phyloP scores from a whole-genome alignment of 2,888 invertebrate genomes.

The Catocala sponsa region DNA sequence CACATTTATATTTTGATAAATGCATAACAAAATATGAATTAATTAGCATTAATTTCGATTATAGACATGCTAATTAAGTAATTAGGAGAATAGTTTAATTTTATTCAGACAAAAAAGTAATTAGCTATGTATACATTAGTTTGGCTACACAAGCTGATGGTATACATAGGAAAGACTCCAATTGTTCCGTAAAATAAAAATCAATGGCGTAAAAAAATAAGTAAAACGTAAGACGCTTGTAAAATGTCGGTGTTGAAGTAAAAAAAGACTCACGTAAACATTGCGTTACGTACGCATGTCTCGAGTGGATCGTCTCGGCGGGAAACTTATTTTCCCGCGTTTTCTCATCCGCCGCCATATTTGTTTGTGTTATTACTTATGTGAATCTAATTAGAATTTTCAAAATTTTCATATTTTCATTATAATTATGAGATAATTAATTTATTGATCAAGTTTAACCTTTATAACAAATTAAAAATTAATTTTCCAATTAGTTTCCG shows the following conservation, averaged over 20 bases:
- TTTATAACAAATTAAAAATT: no score
- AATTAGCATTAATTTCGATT: slow-evolving; percentile 40
- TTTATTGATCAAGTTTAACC: neutral
- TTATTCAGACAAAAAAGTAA: slow-evolving; percentile 7
- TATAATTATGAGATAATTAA: neutral
- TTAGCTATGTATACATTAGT: slow-evolving; percentile 9
- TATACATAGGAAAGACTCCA: slow-evolving; percentile 14
- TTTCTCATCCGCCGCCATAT: slow-evolving; percentile 71
- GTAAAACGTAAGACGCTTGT: slow-evolving; percentile 45
- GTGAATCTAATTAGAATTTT: slow-evolving; percentile 72
- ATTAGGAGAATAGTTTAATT: slow-evolving; percentile 21
- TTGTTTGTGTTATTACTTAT: slow-evolving; percentile 66
- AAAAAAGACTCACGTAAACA: slow-evolving; percentile 72
- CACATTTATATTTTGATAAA: slow-evolving; percentile 32
- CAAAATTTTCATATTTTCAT: slow-evolving; percentile 20
- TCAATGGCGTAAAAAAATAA: slow-evolving; percentile 41
- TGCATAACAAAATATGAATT: slow-evolving; percentile 30
- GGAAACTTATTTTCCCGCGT: slow-evolving; percentile 86
- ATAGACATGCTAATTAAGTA: slow-evolving; percentile 28
- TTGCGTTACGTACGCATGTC: slow-evolving; percentile 81
- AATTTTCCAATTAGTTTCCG: neutral
- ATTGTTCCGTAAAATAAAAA: slow-evolving; percentile 36
- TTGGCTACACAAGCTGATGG: slow-evolving; percentile 18
- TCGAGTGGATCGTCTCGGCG: slow-evolving; percentile 75
- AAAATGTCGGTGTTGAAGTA: slow-evolving; percentile 21